phyloP scores from a whole-genome alignment of 2,888 invertebrate species.

The Hedychridium roseum region DNA sequence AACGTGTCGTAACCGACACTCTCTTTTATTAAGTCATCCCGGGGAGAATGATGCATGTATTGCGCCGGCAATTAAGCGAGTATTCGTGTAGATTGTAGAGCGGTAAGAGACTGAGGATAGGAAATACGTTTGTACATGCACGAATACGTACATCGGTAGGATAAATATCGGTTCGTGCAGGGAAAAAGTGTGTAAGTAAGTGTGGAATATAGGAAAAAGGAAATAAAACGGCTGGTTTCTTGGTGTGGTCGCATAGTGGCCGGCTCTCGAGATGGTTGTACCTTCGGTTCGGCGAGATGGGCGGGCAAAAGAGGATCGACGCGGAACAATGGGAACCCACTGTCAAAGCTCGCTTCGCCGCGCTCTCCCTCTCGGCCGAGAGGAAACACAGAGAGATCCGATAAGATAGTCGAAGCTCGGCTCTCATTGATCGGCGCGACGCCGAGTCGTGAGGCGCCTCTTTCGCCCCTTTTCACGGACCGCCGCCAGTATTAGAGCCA shows the following conservation, averaged over 20 bases:
- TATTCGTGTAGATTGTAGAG: too few species aligned
- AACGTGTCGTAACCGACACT: slow-evolving; percentile 39
- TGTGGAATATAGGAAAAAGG: too few species aligned
- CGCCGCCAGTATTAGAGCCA: slow-evolving; percentile 58
- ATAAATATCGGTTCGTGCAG: too few species aligned
- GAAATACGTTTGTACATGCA: too few species aligned
- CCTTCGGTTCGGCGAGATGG: slow-evolving; percentile 6
- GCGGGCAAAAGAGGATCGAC: slow-evolving; percentile 8
- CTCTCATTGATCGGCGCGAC: slow-evolving; percentile 52
- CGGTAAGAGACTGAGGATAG: too few species aligned
- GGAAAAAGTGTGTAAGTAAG: too few species aligned
- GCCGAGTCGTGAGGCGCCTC: slow-evolving; percentile 35
- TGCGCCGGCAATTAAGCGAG: too few species aligned
- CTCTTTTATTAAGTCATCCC: slow-evolving; percentile 44
- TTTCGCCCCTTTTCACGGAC: slow-evolving; percentile 52
- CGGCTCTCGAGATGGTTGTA: too few species aligned
- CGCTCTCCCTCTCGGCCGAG: slow-evolving; percentile 39
- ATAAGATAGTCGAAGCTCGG: slow-evolving; percentile 50
- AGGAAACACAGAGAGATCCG: slow-evolving; percentile 49
- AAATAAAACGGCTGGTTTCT: too few species aligned
- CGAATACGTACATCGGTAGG: too few species aligned
- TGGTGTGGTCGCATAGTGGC: too few species aligned
- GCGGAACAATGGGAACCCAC: slow-evolving; percentile 50
- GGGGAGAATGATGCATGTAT: slow-evolving; percentile 37
- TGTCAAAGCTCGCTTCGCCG: slow-evolving; percentile 48